Evolutionary conservation across 2,888 invertebrate genomes (phyloP).

Genomic region (Chesias legatella): DNA sequence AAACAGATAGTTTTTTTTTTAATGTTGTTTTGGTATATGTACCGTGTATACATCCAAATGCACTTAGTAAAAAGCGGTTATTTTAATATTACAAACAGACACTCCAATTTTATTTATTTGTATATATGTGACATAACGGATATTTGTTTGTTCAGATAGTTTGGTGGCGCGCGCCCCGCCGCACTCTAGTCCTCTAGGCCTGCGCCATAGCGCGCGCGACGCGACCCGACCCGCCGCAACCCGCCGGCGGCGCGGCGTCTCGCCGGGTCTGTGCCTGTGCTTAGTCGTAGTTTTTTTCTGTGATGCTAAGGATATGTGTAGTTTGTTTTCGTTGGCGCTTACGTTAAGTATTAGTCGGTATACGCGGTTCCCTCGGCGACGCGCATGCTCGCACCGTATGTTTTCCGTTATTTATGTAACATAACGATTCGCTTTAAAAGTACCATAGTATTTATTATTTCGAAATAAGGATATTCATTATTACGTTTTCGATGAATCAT

Average conservation of each 20-base stretch:
- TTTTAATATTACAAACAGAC: too few relatives aligned
- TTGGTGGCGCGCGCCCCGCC: constrained; percentile 11
- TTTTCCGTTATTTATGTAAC: constrained; percentile 45
- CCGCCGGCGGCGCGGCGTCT: constrained; percentile 21
- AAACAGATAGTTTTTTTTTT: too few relatives aligned
- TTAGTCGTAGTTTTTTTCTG: constrained; percentile 68
- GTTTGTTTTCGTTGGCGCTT: constrained; percentile 51
- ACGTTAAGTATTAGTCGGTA: constrained; percentile 44
- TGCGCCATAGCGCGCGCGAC: constrained; percentile 1
- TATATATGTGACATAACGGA: too few relatives aligned
- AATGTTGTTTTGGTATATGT: too few relatives aligned
- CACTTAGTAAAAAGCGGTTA: too few relatives aligned
- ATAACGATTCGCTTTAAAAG: constrained; percentile 68
- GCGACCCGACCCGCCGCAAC: constrained; percentile 18
- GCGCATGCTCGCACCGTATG: constrained; percentile 28
- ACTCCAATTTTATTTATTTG: too few relatives aligned
- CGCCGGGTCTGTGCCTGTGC: constrained; percentile 44
- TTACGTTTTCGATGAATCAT: constrained; percentile 47
- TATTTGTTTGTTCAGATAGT: too few relatives aligned
- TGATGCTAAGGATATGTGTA: constrained; percentile 65
- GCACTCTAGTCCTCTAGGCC: constrained; percentile 8
- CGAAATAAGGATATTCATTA: constrained; percentile 55
- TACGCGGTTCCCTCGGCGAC: constrained; percentile 14
- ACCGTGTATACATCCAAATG: too few relatives aligned
- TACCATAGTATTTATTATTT: constrained; percentile 72